Evolutionary conservation across 2,888 invertebrate genomes (phyloP), one percentile per base, ranked within the genome.

Genomic region (Hemaris fuciformis): DNA sequence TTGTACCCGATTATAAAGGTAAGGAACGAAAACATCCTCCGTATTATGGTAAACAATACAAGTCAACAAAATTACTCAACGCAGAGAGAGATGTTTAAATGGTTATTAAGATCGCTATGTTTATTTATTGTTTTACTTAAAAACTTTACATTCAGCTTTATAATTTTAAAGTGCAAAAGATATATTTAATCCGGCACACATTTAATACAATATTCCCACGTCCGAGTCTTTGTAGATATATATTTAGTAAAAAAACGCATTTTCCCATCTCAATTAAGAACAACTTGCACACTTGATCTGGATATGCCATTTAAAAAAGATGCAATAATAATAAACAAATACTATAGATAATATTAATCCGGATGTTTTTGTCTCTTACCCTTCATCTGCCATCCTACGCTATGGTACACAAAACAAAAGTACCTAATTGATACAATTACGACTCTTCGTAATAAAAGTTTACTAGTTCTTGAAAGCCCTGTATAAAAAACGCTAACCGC

Each of bases 351-450:
- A 46, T n/a, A n/a, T 7, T 1, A 3, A 6, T 23, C 2, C 46
- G 23, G 48, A n/a, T 48, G 25, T n/a, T 48, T 48, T 43, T 25
- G n/a, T 25, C 48, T 25, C 6, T 25, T 25, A 48, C 48, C 48
- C 25, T 48, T 25, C 23, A 20, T 5, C 25, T 25, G 7, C 0
- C 48, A 4, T 25, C n/a, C 13, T 48, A n/a, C n/a, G n/a, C 25
- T n/a, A n/a, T 48, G 15, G 23, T 18, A 18, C 43, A 22, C 20
- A 43, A 7, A 48, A 25, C 48, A 48, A 25, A 48, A 15, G 3
- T 25, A n/a, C n/a, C n/a, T n/a, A 48, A 48, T 48, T 48, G 48
- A 48, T 7, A 48, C 25, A 25, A 48, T 48, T 48, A 48, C n/a
- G n/a, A 2, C 13, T 23, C 48, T 25, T 25, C 23, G 48, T n/a